Base-by-base conservation (phyloP, 1,140 invertebrate species). In the Ceratina australensis region DNA sequence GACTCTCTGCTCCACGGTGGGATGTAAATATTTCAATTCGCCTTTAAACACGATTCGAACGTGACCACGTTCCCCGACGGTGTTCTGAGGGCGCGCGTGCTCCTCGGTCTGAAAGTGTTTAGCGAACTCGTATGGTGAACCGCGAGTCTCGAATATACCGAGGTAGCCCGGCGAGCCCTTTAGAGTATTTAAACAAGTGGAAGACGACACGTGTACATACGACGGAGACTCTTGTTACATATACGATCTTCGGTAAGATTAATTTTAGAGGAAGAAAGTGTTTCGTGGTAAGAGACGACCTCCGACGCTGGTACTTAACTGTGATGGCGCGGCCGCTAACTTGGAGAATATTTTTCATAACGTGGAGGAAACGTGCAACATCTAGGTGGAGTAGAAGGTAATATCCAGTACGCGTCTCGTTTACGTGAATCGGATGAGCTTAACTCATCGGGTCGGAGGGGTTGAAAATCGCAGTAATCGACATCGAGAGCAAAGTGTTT, bases 161-260 rank as follows among this genome's bases (percentile, higher is more conserved):
- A 42, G 33, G 33, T 8, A 42, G 33, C 33, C 33, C 10, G 33
- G 33, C 33, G 5, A 42, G 33, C 33, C 33, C 33, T 42, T 42
- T 42, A 42, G 33, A 42, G 33, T 42, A 33, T 33, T 42, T 42
- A 3, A 54, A 54, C 16, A n/a, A 54, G 13, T 18, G 52, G 1
- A 74, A 20, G 78, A 47, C 78, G 77, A 86, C 75, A 83, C 65
- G 75, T 89, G 88, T 89, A 90, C 78, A 89, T 89, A 88, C 65
- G 82, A 85, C 80, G 73, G 86, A 77, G 81, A 88, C 85, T 90
- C 87, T 91, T 90, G 87, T 91, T 91, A 88, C 33, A 59, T 68
- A 74, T 74, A 75, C 52, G 82, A 87, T 75, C 79, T 85, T 61
- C 78, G n/a, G 73, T 84, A 83, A 83, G 71, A 47, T 76, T 85